Evolutionary conservation across 1,140 invertebrate genomes (phyloP).

Genomic region (Neodiprion fabricii): DNA sequence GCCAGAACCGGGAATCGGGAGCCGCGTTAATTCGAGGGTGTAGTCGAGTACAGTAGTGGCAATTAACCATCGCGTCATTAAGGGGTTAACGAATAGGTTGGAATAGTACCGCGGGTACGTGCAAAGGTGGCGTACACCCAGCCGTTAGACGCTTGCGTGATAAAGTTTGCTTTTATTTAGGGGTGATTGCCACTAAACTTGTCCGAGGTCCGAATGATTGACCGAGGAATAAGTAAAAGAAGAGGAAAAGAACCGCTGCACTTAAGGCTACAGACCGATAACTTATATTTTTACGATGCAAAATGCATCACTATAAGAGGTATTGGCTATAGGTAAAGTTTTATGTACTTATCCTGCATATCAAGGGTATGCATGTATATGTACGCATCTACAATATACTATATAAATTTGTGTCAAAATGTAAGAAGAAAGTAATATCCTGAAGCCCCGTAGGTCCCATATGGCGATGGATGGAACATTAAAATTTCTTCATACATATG

Average conservation of each 20-base stretch:
- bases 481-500: constrained; percentile 45
- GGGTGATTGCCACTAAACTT: no score
- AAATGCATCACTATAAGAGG: neutral
- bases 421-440: constrained; percentile 6
- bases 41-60: constrained; percentile 33
- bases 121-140: no score
- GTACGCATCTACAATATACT: neutral
- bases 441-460: constrained; percentile 21
- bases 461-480: constrained; percentile 36
- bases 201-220: no score
- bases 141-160: no score
- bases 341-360: neutral
- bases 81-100: constrained; percentile 24
- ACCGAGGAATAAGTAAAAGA: no score
- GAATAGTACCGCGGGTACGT: no score
- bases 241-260: no score
- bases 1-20: neutral
- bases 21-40: constrained; percentile 39
- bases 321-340: neutral
- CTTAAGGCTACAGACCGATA: neutral
- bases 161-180: no score
- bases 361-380: neutral
- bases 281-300: neutral
- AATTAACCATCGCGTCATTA: constrained; percentile 44
- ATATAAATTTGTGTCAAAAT: neutral